These are phyloP conservation scores for Cisticola juncidis DNA, from an alignment of 2,113 vertebrate genomes.

Conservation along the genomic window DNA sequence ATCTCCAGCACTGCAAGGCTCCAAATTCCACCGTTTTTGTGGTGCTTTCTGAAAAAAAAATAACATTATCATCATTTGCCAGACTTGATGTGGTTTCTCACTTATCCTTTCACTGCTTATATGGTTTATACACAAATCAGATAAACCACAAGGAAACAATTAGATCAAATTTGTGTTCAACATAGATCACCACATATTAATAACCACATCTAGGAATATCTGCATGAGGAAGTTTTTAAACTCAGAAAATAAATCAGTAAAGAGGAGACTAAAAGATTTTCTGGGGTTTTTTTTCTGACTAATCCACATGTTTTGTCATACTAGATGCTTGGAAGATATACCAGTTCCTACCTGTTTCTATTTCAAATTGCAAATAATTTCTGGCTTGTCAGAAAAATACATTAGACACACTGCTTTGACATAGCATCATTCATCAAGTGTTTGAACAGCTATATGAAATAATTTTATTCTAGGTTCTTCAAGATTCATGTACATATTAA, in stretches of 20 bases:
- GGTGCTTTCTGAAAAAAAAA: neutral
- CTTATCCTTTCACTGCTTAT: neutral
- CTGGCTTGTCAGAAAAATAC: neutral
- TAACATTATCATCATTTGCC: neutral
- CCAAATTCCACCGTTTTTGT: neutral
- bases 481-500: neutral
- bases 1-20: neutral
- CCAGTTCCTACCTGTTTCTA: neutral
- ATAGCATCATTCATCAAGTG: neutral
- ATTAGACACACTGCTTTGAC: neutral
- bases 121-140: neutral
- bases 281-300: neutral
- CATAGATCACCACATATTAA: neutral
- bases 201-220: neutral
- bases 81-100: neutral
- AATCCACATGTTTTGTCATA: neutral
- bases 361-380: neutral
- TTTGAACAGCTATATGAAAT: neutral
- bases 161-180: neutral
- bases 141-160: slow-evolving; percentile 1
- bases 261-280: neutral
- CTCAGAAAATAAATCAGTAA: neutral
- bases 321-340: neutral
- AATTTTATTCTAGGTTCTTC: neutral
- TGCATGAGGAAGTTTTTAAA: neutral